Evolutionary conservation across 2,113 vertebrate species (phyloP).

Genomic region (Potamarius usumacintae): DNA sequence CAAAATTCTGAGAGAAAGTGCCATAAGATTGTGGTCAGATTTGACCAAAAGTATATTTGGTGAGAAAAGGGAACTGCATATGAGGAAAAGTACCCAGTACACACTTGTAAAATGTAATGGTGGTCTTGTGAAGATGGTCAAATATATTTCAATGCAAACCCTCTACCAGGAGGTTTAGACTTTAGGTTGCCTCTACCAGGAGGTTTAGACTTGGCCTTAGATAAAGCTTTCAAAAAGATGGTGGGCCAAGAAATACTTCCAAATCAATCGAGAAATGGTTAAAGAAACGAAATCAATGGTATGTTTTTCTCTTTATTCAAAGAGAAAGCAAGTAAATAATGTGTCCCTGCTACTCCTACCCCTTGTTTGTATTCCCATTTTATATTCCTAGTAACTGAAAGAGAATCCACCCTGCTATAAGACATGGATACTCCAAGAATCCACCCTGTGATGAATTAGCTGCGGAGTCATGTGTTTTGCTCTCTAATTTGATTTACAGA

Average conservation of each 20-base stretch:
- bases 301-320: background rate
- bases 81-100: background rate
- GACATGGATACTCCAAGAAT: background rate
- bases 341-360: background rate
- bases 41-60: background rate
- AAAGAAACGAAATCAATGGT: background rate
- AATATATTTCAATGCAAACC: background rate
- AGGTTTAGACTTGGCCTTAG: background rate
- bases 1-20: background rate
- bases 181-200: background rate
- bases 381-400: background rate
- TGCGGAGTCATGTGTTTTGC: background rate
- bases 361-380: constrained; percentile 6
- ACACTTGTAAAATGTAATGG: background rate
- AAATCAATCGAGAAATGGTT: background rate
- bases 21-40: background rate
- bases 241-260: background rate
- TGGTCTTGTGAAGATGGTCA: background rate
- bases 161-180: background rate
- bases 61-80: background rate
- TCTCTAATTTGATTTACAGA: constrained; percentile 17
- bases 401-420: background rate
- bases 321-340: background rate
- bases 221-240: background rate
- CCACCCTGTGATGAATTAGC: constrained; percentile 9